Evolutionary conservation across 1,140 invertebrate species (phyloP).

Genomic region (Drosophila busckii): DNA sequence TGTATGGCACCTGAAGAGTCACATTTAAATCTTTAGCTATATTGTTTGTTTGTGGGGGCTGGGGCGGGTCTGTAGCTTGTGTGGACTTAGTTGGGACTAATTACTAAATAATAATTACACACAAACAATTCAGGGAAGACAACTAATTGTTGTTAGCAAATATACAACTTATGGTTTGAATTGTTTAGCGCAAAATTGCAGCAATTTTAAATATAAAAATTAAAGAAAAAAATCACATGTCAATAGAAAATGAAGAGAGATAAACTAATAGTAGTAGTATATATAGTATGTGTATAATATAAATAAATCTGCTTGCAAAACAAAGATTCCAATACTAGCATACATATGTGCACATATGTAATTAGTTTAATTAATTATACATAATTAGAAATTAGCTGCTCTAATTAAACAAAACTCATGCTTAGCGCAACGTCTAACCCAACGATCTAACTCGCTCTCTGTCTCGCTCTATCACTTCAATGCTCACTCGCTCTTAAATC

Average conservation of each 20-base stretch:
- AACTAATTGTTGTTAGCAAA: slow-evolving; percentile 46
- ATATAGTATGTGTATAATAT: slow-evolving; percentile 1
- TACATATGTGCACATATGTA: background rate
- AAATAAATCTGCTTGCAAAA: slow-evolving; percentile 13
- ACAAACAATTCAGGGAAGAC: slow-evolving; percentile 61
- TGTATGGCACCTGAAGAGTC: slow-evolving; percentile 69
- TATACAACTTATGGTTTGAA: slow-evolving; percentile 27
- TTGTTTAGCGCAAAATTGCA: slow-evolving; percentile 32
- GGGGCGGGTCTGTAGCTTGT: slow-evolving; percentile 18
- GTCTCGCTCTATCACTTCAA: slow-evolving; percentile 21
- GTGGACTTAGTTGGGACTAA: slow-evolving; percentile 45
- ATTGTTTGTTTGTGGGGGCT: background rate
- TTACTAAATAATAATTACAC: slow-evolving; percentile 67
- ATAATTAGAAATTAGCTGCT: slow-evolving; percentile 9
- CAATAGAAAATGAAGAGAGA: slow-evolving; percentile 42
- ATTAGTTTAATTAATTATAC: too few species aligned
- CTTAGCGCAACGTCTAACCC: slow-evolving; percentile 23
- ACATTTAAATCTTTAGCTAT: slow-evolving; percentile 43
- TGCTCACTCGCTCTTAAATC: slow-evolving; percentile 1
- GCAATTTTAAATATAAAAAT: slow-evolving; percentile 29
- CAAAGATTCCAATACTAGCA: slow-evolving; percentile 37
- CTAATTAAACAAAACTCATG: too few species aligned
- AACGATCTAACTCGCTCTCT: background rate
- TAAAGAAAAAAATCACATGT: slow-evolving; percentile 69
- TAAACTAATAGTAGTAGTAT: slow-evolving; percentile 31